Evolutionary conservation across 2,113 vertebrate genomes (phyloP).

Genomic region (Bubalus kerabau): DNA sequence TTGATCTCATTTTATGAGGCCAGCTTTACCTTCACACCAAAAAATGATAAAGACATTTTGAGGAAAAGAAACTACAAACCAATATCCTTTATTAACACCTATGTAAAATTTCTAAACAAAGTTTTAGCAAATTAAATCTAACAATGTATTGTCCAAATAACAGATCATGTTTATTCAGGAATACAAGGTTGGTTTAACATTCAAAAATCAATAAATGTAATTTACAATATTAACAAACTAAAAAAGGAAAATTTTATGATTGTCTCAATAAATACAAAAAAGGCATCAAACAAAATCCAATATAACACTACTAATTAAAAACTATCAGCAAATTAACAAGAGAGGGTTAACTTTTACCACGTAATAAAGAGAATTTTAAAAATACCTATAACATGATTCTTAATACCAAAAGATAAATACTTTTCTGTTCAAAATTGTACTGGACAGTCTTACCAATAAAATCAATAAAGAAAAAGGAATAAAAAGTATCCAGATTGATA

Average conservation of each 20-base stretch:
- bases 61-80: background rate
- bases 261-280: background rate
- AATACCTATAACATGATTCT: background rate
- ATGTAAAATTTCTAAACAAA: background rate
- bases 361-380: background rate
- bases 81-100: background rate
- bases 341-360: background rate
- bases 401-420: background rate
- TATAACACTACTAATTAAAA: background rate
- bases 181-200: background rate
- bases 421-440: background rate
- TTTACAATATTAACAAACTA: background rate
- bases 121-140: background rate
- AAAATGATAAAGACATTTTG: background rate
- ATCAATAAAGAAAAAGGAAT: background rate
- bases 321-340: background rate
- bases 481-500: background rate
- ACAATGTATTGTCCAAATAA: background rate
- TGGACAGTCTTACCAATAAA: background rate
- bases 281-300: background rate
- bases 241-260: background rate
- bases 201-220: background rate
- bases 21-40: background rate
- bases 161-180: background rate
- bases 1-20: background rate